Base-by-base conservation (phyloP, 2,797 vertebrate species). In the Neosalanx taihuensis region DNA sequence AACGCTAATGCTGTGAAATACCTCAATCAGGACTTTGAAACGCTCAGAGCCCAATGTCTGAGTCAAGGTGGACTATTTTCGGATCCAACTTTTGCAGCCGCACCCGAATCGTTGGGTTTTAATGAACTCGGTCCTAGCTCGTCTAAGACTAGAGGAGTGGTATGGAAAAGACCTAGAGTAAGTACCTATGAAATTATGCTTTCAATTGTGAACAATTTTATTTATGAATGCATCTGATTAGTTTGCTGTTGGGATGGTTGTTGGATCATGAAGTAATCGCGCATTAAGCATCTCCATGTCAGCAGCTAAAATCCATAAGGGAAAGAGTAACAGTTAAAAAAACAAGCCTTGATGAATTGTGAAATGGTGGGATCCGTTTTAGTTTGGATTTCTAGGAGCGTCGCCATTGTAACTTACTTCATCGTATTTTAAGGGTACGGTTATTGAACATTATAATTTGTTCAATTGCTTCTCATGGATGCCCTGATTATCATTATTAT, bases 101-200 rank as follows among this genome's bases (percentile, higher is more conserved):
- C 79, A 0, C 88, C 93, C 2, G 64, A 92, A 1, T 81, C 94
- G 0, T 86, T 99, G 73, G 96, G 97, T 41, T 97, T 93, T 84
- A 93, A 90, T 0, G 96, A 99, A 56, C 84, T 99, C 86, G 97
- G 95, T 5, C 90, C 91, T 0, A 74, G 72, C 82, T 95, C 95
- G 0, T 15, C 3, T 89, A 96, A 97, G 81, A 91, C 90, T 5
- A 90, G 92, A 1, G 95, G 95, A 33, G 86, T 97, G 74, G 91
- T 83, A 75, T 98, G 96, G 96, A 94, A 93, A 82, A 92, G 94
- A 80, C 94, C 94, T 23, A 86, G 89, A 88, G 94, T 95, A 91
- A 82, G 84, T 71, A 5, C 12, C 5, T 29, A 56, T 51, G 30
- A 37, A 41, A 23, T 49, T 31, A 62, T 20, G 18, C 26, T 60